These are phyloP conservation scores for Hoplodrina blanda DNA, from an alignment of 2,888 invertebrate species.

Conservation along the genomic window DNA sequence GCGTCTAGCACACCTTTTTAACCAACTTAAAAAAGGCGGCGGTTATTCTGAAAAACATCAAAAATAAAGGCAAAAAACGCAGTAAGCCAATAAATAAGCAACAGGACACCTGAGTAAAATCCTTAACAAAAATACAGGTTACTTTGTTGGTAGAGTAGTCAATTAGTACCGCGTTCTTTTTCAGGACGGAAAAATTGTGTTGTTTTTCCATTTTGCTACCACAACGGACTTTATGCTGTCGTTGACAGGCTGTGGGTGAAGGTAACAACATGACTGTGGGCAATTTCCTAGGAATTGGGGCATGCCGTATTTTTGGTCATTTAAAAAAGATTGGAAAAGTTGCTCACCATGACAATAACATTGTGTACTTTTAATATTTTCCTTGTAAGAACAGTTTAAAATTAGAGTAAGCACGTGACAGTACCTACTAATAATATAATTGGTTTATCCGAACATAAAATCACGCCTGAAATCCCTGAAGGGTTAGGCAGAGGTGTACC, in stretches of 20 bases:
- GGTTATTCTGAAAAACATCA: too few relatives aligned
- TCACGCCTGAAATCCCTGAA: too few relatives aligned
- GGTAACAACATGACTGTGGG: constrained; percentile 19
- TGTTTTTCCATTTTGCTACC: constrained; percentile 23
- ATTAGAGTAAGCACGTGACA: too few relatives aligned
- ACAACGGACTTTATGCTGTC: constrained; percentile 16
- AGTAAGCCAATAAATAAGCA: not conserved
- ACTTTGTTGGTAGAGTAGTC: not conserved
- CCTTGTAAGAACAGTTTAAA: not conserved
- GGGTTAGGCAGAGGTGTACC: too few relatives aligned
- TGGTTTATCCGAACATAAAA: too few relatives aligned
- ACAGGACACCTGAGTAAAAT: not conserved
- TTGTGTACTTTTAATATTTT: not conserved
- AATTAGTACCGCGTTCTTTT: constrained; percentile 14
- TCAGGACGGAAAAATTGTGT: constrained; percentile 1
- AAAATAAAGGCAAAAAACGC: not conserved
- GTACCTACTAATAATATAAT: too few relatives aligned
- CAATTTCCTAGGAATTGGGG: constrained; percentile 34
- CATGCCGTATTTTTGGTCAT: constrained; percentile 6
- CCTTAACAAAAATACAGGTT: not conserved
- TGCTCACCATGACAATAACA: not conserved
- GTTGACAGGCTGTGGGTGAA: constrained; percentile 13
- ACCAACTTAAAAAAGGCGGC: too few relatives aligned
- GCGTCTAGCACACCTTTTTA: too few relatives aligned
- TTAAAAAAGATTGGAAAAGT: constrained; percentile 22